Evolutionary conservation across 2,797 vertebrate species (phyloP).

Genomic region (Lepus townsendii): DNA sequence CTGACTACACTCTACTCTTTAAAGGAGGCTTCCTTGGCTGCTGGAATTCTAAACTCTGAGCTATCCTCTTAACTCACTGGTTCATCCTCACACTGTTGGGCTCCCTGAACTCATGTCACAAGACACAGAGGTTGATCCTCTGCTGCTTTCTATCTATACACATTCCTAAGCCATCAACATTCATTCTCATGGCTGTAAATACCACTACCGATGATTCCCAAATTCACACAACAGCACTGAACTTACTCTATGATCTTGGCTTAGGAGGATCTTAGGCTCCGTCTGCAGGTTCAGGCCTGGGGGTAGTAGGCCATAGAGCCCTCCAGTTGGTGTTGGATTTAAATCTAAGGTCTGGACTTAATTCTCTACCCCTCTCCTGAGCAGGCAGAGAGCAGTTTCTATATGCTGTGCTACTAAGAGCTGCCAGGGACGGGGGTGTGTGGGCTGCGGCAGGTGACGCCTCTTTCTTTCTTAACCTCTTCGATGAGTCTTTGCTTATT

Average conservation of each 20-base stretch:
- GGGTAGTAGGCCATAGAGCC: too few relatives aligned
- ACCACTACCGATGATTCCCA: not conserved
- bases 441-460: too few relatives aligned
- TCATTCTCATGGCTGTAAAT: not conserved
- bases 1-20: not conserved
- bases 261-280: too few relatives aligned
- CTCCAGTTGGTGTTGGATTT: too few relatives aligned
- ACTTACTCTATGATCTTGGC: not conserved
- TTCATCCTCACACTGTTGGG: not conserved
- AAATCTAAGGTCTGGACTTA: too few relatives aligned
- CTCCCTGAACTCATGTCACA: not conserved
- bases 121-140: not conserved
- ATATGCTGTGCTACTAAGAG: too few relatives aligned
- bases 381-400: too few relatives aligned
- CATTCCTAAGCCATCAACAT: not conserved
- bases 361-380: too few relatives aligned
- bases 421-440: too few relatives aligned
- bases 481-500: too few relatives aligned
- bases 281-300: too few relatives aligned
- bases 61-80: not conserved
- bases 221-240: not conserved
- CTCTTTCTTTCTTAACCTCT: too few relatives aligned
- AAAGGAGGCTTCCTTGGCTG: not conserved
- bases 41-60: not conserved
- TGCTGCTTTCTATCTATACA: not conserved